Percentiles rank a stretch among this genome's conserved stretches.
phyloP scores from a whole-genome alignment of 1,140 invertebrate species.

The Temnothorax curvispinosus region DNA sequence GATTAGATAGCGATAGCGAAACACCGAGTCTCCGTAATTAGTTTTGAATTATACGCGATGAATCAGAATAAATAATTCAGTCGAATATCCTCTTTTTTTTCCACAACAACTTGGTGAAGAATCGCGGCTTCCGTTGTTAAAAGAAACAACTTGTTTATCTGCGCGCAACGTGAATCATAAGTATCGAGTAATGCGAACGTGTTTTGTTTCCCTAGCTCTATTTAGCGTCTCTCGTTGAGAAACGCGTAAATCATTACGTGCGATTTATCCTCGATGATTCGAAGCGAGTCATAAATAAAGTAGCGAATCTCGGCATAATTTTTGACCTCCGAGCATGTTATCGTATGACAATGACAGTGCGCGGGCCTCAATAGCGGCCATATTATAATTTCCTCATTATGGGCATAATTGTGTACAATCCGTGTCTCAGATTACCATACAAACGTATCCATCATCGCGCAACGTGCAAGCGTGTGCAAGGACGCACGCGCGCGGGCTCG shows the following conservation, averaged over 20 bases:
- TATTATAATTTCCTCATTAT: conserved; percentile 1
- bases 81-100: background rate
- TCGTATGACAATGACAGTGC: background rate
- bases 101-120: background rate
- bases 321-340: background rate
- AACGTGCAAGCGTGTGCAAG: background rate
- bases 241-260: background rate
- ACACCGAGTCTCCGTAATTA: background rate
- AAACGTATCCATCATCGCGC: background rate
- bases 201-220: background rate
- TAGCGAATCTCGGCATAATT: background rate
- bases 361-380: too few species aligned
- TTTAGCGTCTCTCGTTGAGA: background rate
- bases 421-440: background rate
- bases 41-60: background rate
- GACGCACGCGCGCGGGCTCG: background rate
- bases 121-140: background rate
- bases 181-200: background rate
- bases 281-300: background rate
- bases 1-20: conserved; percentile 13
- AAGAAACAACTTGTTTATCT: background rate
- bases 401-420: conserved; percentile 10
- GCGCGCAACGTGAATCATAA: background rate
- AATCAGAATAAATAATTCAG: background rate
- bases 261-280: background rate